Percentiles rank a stretch among this genome's conserved stretches.
These are phyloP conservation scores for Eupithecia subumbrata DNA, from an alignment of 2,888 invertebrate genomes.

Conservation along the genomic window DNA sequence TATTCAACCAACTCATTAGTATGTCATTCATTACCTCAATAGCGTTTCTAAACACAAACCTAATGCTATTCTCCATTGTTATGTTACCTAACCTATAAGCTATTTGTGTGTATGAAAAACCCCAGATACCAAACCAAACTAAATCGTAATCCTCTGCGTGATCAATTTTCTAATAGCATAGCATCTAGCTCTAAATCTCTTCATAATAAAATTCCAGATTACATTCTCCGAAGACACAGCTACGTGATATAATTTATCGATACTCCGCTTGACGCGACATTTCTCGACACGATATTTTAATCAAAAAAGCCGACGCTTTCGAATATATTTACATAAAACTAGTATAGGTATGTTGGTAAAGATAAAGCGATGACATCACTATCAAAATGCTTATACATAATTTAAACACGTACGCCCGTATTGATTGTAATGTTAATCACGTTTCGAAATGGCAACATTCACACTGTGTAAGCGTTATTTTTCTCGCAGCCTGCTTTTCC, in stretches of 20 bases:
- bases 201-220: neutral
- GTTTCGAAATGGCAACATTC: constrained; percentile 59
- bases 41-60: neutral
- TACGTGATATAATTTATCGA: constrained; percentile 27
- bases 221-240: neutral
- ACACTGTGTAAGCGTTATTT: constrained; percentile 57
- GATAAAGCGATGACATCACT: constrained; percentile 58
- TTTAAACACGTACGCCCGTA: constrained; percentile 53
- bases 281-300: constrained; percentile 39
- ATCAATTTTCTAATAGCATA: neutral
- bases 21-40: neutral
- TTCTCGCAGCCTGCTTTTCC: constrained; percentile 43
- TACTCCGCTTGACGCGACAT: constrained; percentile 30
- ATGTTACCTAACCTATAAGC: neutral
- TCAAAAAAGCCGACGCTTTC: constrained; percentile 44
- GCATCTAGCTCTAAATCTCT: neutral
- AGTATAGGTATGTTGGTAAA: constrained; percentile 29
- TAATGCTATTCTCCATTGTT: neutral
- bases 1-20: too few species aligned
- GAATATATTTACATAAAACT: constrained; percentile 45
- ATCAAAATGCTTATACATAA: constrained; percentile 59
- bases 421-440: constrained; percentile 58
- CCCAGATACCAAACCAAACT: neutral
- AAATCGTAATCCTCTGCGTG: neutral
- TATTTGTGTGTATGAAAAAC: neutral